Conservation (phyloP, 2,888 invertebrate species). For the Aphidoletes aphidimyza region DNA sequence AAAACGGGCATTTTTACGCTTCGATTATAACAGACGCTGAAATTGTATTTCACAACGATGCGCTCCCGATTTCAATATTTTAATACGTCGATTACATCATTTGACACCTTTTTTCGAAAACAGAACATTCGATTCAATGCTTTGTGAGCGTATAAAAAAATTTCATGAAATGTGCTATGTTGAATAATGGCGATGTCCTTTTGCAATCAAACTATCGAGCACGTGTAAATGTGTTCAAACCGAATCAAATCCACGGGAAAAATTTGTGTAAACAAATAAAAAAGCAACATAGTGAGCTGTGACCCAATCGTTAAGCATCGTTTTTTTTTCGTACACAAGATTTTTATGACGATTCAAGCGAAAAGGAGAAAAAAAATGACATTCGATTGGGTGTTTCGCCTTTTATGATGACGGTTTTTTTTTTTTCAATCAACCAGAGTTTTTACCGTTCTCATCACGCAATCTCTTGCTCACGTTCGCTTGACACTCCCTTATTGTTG, state of each 20-base stretch:
- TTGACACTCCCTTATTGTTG: background rate
- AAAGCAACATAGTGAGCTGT: background rate
- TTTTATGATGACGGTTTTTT: background rate
- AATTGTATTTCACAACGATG: too few species aligned
- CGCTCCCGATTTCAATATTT: too few species aligned
- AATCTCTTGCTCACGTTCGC: too few species aligned
- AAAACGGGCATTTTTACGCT: too few species aligned
- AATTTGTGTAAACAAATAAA: slow-evolving; percentile 11
- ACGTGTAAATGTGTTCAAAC: slow-evolving; percentile 5
- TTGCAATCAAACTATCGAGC: background rate
- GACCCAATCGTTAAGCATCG: too few species aligned
- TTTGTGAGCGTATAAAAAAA: background rate
- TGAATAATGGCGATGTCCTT: background rate
- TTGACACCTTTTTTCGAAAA: too few species aligned
- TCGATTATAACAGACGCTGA: too few species aligned
- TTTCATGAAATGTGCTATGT: background rate
- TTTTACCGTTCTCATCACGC: too few species aligned
- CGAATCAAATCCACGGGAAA: background rate
- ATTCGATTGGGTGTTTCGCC: background rate
- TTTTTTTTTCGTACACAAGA: background rate
- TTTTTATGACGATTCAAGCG: background rate
- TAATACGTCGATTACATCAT: background rate
- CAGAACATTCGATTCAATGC: background rate
- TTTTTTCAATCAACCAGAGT: slow-evolving; percentile 37
- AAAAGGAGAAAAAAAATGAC: background rate